phyloP scores from a whole-genome alignment of 2,797 vertebrate species.

The Karalla daura region DNA sequence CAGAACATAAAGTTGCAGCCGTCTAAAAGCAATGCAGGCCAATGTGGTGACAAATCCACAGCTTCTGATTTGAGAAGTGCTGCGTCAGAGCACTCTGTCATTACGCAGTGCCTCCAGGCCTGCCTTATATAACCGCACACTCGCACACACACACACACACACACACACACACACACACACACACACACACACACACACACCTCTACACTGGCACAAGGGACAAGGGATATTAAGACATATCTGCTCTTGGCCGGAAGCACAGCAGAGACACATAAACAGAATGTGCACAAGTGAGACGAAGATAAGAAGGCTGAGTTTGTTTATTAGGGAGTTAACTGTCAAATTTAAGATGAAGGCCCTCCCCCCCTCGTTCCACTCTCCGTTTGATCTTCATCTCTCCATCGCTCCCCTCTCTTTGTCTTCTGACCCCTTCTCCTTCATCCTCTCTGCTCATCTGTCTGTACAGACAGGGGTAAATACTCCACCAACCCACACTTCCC shows the following conservation, averaged over 20 bases:
- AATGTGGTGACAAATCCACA: background rate
- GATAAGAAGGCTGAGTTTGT: constrained; percentile 7
- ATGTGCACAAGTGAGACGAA: too few species aligned
- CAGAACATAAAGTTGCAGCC: background rate
- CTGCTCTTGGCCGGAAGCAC: background rate
- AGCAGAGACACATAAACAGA: background rate
- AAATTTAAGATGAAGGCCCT: constrained; percentile 36
- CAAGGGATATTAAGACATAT: constrained; percentile 24
- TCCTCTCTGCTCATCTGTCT: too few species aligned
- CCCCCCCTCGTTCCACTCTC: background rate
- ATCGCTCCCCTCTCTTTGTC: background rate
- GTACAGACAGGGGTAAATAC: constrained; percentile 25
- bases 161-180: constrained; percentile 5
- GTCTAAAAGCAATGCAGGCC: background rate
- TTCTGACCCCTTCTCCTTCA: background rate
- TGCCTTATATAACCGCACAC: constrained; percentile 30
- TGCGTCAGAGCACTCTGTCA: background rate
- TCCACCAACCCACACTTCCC: constrained; percentile 18
- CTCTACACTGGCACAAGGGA: too few species aligned
- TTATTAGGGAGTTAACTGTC: constrained; percentile 31
- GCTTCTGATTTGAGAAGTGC: background rate
- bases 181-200: constrained; percentile 14
- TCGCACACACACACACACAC: constrained; percentile 5
- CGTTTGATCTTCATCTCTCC: background rate
- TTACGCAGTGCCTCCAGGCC: constrained; percentile 39